phyloP scores from a whole-genome alignment of 2,797 vertebrate species.

The Hydrophis major region DNA sequence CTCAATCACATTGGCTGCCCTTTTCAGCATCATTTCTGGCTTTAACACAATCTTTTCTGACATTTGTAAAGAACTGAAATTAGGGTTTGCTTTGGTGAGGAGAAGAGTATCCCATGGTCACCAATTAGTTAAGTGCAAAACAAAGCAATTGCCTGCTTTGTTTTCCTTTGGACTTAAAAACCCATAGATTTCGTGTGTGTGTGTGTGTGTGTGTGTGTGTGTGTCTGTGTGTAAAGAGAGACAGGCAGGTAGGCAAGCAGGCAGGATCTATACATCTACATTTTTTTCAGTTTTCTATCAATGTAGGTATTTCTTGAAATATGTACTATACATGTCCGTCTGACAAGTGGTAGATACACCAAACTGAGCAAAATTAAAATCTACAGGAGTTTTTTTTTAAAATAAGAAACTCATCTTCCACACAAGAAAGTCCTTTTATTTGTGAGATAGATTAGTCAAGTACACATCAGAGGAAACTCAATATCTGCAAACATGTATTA shows the following conservation, averaged over 20 bases:
- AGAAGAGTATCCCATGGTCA: background rate
- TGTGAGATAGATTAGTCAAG: background rate
- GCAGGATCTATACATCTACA: background rate
- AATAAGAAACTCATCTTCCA: background rate
- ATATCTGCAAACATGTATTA: background rate
- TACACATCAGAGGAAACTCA: background rate
- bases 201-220: background rate
- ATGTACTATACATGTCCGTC: background rate
- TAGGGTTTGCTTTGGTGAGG: background rate
- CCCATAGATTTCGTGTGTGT: background rate
- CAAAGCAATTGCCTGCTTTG: background rate
- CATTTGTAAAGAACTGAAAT: background rate
- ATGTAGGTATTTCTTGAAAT: background rate
- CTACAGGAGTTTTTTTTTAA: background rate
- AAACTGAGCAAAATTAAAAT: background rate
- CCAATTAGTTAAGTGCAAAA: background rate
- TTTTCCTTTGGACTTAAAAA: background rate
- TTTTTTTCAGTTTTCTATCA: background rate
- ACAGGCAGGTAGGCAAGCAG: too few relatives aligned
- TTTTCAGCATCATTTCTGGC: background rate
- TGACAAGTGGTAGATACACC: background rate
- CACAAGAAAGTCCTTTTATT: background rate
- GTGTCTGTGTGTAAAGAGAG: too few relatives aligned
- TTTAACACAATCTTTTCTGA: background rate
- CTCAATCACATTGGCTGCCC: background rate